phyloP scores from a whole-genome alignment of 2,113 vertebrate species.

The Drymodes brunneopygia region DNA sequence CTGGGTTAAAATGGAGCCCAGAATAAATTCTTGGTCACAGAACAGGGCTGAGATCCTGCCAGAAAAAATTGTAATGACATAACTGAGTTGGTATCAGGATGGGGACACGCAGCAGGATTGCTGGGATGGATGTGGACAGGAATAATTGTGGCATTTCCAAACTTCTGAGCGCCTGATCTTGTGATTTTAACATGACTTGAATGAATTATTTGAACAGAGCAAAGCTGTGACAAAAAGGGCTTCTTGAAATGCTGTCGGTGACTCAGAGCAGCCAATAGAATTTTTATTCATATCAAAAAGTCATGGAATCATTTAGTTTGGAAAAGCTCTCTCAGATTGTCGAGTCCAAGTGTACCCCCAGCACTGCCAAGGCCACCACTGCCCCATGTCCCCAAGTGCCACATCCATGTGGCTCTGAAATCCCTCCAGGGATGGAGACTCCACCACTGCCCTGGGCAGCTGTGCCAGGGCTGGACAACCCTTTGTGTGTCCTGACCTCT shows the following conservation, averaged over 20 bases:
- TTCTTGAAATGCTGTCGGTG: not conserved
- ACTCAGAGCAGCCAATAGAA: not conserved
- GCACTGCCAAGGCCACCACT: not conserved
- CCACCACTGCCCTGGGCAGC: not conserved
- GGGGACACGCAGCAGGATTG: not conserved
- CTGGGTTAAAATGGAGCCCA: not conserved
- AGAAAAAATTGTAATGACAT: not conserved
- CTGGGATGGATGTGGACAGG: not conserved
- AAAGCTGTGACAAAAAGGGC: not conserved
- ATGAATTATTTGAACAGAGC: not conserved
- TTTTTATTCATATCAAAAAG: not conserved
- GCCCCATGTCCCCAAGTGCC: not conserved
- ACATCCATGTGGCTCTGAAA: not conserved
- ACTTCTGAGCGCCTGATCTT: not conserved
- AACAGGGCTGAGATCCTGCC: not conserved
- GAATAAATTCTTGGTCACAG: not conserved
- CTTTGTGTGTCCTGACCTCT: not conserved
- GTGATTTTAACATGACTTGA: not conserved
- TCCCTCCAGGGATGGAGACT: not conserved
- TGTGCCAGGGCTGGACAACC: not conserved
- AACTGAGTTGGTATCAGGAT: accelerated
- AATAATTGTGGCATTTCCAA: not conserved
- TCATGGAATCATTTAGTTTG: not conserved
- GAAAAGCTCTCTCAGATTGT: not conserved
- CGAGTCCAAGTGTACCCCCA: not conserved